Conservation (phyloP, 1,140 invertebrate species). For the Mya arenaria region DNA sequence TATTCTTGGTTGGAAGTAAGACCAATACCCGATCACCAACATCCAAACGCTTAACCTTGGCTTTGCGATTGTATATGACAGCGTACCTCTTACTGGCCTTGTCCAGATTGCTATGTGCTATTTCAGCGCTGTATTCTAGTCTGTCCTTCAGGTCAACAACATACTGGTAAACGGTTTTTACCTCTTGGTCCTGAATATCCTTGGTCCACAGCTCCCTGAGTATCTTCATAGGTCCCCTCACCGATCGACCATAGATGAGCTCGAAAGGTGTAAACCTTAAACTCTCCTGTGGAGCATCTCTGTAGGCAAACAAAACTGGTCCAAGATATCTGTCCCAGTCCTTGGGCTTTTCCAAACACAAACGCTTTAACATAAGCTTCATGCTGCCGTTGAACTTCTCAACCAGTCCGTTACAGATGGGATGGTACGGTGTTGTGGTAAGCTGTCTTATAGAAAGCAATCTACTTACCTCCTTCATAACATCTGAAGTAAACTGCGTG, state of each 20-base stretch:
- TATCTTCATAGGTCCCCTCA: constrained; percentile 64
- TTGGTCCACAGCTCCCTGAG: constrained; percentile 64
- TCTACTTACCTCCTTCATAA: constrained; percentile 58
- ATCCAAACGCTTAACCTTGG: constrained; percentile 15
- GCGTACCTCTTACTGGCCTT: background rate
- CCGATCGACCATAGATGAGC: constrained; percentile 67
- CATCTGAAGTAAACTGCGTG: constrained; percentile 56
- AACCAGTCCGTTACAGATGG: background rate
- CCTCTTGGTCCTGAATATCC: constrained; percentile 44
- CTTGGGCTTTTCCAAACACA: constrained; percentile 52
- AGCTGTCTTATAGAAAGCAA: constrained; percentile 6
- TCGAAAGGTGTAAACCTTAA: constrained; percentile 71
- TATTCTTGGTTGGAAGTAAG: constrained; percentile 36
- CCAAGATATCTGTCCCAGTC: constrained; percentile 63
- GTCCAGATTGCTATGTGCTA: constrained; percentile 36
- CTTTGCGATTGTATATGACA: constrained; percentile 33
- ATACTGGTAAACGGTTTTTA: constrained; percentile 63
- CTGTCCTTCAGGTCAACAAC: constrained; percentile 54
- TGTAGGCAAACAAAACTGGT: constrained; percentile 58
- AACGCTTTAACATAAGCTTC: constrained; percentile 31
- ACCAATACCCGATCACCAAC: constrained; percentile 51
- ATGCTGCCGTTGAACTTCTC: constrained; percentile 67
- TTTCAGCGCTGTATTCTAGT: constrained; percentile 41
- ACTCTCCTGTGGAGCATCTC: constrained; percentile 55
- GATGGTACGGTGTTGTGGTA: constrained; percentile 20